Evolutionary conservation across 2,888 invertebrate genomes (phyloP), one percentile per base, ranked within the genome.

Genomic region (Phalangium opilio): DNA sequence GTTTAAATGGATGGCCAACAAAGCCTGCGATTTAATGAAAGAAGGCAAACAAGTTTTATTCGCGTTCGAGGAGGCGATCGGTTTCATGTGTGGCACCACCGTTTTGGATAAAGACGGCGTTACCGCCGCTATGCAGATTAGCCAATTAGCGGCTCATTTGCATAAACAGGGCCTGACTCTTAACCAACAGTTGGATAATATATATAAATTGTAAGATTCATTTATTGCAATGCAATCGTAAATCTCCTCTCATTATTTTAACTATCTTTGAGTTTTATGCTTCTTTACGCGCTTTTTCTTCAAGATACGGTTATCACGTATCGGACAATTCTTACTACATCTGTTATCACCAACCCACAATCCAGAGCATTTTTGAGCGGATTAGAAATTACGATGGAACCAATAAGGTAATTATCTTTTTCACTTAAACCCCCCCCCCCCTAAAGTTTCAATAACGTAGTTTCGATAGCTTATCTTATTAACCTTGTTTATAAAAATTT

Each of bases 1-100:
- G 0, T 99, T 99, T 64, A 99, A 99, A 63, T 99, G 95, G 95
- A 93, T 99, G 86, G 96, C 89, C 4, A 96, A 95, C 67, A 76
- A 76, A 60, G 75, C 83, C 0, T 70, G 79, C 27, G 76, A 87
- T 5, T 67, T 91, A 46, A 67, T 79, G 33, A 69, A 75, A 48
- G 67, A 78, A 47, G 82, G 79, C 21, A 83, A 85, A 59, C 67
- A 71, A 10, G 83, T 93, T 0, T 65, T 98, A 45, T 90, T 95
- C 67, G 91, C 93, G 1, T 99, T 84, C 67, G 98, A 99, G 64
- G 98, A 99, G 69, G 95, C 96, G 1, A 95, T 99, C 62, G 98
- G 73, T 64, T 96, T 85, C 64, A 95, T 98, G 95, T 84, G 85
- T 62, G 81, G 83, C n/a, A 73, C 77, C 3, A 70, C 70, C 4